Evolutionary conservation across 2,888 invertebrate genomes (phyloP).

Genomic region (Autographa pulchrina): DNA sequence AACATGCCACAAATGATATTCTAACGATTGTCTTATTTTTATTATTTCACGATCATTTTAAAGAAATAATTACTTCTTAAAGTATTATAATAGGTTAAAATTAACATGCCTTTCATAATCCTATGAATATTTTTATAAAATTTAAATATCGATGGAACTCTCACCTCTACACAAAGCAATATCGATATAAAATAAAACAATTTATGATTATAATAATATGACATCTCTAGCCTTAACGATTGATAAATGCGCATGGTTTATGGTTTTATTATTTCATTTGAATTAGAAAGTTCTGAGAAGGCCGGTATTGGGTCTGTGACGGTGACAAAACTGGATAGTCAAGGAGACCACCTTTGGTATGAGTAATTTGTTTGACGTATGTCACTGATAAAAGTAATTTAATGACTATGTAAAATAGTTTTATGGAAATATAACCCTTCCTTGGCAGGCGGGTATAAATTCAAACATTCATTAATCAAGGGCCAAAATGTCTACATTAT

Average conservation of each 20-base stretch:
- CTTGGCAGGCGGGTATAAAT: no score
- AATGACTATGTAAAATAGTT: not conserved
- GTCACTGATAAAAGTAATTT: not conserved
- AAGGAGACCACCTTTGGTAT: slow-evolving; percentile 30
- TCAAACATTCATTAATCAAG: no score
- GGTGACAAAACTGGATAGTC: slow-evolving; percentile 50
- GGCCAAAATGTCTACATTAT: no score
- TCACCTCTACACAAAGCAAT: slow-evolving; percentile 22
- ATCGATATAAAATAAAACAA: slow-evolving; percentile 38
- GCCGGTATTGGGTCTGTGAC: slow-evolving; percentile 15
- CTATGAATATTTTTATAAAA: not conserved
- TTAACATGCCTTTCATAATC: not conserved
- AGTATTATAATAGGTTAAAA: not conserved
- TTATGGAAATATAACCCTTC: no score
- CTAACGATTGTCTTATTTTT: no score
- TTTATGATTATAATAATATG: slow-evolving; percentile 27
- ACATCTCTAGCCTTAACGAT: slow-evolving; percentile 22
- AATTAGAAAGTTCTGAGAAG: slow-evolving; percentile 59
- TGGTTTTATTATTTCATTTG: slow-evolving; percentile 43
- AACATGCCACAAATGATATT: no score
- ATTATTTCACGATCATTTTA: no score
- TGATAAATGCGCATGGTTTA: slow-evolving; percentile 48
- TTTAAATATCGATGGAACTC: slow-evolving; percentile 35
- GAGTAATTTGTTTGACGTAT: slow-evolving; percentile 33
- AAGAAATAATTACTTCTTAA: no score